These are phyloP conservation scores for Eira barbara DNA, from an alignment of 2,113 vertebrate genomes.

Conservation along the genomic window DNA sequence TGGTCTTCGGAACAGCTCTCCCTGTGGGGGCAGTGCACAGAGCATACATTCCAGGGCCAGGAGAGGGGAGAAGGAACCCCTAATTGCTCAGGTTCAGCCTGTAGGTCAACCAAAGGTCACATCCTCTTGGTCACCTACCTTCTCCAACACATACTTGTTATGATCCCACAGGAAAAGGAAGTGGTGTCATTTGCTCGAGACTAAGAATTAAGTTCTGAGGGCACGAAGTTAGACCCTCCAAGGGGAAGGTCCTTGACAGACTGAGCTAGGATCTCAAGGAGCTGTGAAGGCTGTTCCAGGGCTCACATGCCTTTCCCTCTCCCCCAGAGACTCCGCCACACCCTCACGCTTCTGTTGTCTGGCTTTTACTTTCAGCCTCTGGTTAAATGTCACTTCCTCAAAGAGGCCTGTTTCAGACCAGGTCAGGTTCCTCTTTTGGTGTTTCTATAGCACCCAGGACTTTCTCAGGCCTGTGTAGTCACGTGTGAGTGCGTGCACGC, in stretches of 20 bases:
- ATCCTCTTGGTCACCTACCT: background rate
- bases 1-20: background rate
- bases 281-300: background rate
- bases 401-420: background rate
- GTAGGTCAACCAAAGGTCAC: background rate
- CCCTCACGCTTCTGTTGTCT: background rate
- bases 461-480: background rate
- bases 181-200: background rate
- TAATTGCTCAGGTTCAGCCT: background rate
- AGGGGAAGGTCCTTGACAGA: background rate
- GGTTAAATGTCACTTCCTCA: background rate
- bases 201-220: background rate
- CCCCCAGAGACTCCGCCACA: background rate
- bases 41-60: background rate
- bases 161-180: background rate
- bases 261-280: background rate
- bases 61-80: too few relatives aligned
- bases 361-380: background rate
- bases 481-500: background rate
- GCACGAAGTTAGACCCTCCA: background rate
- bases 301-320: background rate
- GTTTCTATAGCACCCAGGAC: background rate
- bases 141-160: background rate
- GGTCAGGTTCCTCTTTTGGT: background rate
- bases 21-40: background rate